Conservation (phyloP, 2,888 invertebrate genomes). For the Bibio marci region DNA sequence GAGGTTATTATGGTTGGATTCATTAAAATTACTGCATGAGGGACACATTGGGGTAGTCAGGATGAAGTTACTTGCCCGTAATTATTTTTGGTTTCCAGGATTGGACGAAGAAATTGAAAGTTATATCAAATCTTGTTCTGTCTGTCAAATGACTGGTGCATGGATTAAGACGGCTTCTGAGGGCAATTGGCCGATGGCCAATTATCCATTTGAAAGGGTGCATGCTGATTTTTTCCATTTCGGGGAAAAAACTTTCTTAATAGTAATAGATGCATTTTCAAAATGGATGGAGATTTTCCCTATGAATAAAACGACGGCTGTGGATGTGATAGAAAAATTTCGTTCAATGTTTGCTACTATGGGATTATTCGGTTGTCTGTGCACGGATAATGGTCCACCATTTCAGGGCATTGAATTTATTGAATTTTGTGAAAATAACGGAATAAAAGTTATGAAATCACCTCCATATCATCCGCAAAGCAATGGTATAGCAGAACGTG, state of each 20-base stretch:
- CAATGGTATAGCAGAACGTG: too few species aligned
- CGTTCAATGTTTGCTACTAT: too few species aligned
- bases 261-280: conserved; percentile 10
- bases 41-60: conserved; percentile 1
- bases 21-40: conserved; percentile 5
- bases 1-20: not conserved
- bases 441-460: too few species aligned
- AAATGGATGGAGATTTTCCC: conserved; percentile 10
- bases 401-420: too few species aligned
- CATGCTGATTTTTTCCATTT: conserved; percentile 6
- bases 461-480: too few species aligned
- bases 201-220: conserved; percentile 10
- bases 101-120: conserved; percentile 10
- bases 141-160: not conserved
- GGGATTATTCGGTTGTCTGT: too few species aligned
- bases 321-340: too few species aligned
- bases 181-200: conserved; percentile 5
- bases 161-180: not conserved
- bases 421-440: too few species aligned
- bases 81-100: conserved; percentile 11
- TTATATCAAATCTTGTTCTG: conserved; percentile 4
- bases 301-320: conserved; percentile 4
- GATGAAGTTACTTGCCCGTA: conserved; percentile 4
- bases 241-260: not conserved
- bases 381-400: too few species aligned